These are phyloP conservation scores for Agrochola circellaris DNA, from an alignment of 2,888 invertebrate species.

Conservation along the genomic window DNA sequence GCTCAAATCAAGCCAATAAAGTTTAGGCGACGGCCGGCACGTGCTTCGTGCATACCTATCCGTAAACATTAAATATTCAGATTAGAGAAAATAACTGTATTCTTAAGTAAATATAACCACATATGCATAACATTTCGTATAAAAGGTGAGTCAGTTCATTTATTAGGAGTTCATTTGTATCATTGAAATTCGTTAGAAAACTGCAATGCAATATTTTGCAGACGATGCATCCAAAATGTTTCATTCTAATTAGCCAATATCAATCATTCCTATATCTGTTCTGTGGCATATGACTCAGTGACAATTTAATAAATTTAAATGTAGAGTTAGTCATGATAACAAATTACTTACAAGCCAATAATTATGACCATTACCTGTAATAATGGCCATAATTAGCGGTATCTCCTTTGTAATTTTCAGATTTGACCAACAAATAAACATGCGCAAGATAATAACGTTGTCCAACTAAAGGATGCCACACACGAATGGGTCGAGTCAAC, in stretches of 20 bases:
- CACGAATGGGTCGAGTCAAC: conserved; percentile 72
- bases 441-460: conserved; percentile 65
- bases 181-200: background rate
- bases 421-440: conserved; percentile 62
- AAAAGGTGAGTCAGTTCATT: conserved; percentile 18
- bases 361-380: conserved; percentile 34
- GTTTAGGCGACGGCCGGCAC: conserved; percentile 61
- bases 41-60: conserved; percentile 59
- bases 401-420: conserved; percentile 53
- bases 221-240: background rate
- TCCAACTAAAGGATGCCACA: conserved; percentile 74
- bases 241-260: conserved; percentile 10
- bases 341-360: conserved; percentile 37
- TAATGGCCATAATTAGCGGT: conserved; percentile 56
- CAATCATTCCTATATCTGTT: background rate
- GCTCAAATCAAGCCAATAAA: conserved; percentile 66
- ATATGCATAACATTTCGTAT: conserved; percentile 13
- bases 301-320: conserved; percentile 27
- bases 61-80: conserved; percentile 43
- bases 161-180: background rate
- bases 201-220: background rate
- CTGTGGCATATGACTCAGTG: conserved; percentile 9
- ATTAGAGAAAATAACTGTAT: conserved; percentile 50
- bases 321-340: conserved; percentile 22
- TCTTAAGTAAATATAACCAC: conserved; percentile 14